Evolutionary conservation across 2,888 invertebrate genomes (phyloP), one percentile per base, ranked within the genome.

Genomic region (Sussaba pulchella): DNA sequence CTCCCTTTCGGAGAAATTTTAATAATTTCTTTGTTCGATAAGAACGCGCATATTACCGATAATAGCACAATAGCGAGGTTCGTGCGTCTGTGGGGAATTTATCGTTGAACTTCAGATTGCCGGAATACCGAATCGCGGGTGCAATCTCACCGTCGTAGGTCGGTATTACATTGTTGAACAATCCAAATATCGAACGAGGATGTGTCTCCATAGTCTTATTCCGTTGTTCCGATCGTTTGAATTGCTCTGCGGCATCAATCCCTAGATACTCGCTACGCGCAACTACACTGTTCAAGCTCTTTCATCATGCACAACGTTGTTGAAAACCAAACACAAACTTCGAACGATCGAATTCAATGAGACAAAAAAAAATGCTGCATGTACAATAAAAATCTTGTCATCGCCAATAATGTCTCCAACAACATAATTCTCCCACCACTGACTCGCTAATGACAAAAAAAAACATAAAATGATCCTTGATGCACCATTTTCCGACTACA

Each of bases 91-190:
- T 26, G 52, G 26, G 26, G n/a, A 54, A 26, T 24, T n/a, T 54
- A 26, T 54, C 52, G 52, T 14, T 6, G 24, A 24, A n/a, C 52
- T 24, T 54, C 14, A 26, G 52, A 54, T 24, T 4, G 24, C 52
- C 21, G 52, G 52, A 52, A 52, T 52, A n/a, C 52, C 24, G 24
- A 12, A 50, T n/a, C 21, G 52, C 12, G 52, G 12, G 21, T 52
- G 24, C 52, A 24, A 54, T 14, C 26, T 26, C n/a, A 12, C 52
- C 14, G 12, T 26, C 26, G 52, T 54, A 54, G n/a, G 26, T 26
- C n/a, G 52, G 26, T 54, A 54, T 54, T 54, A 54, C 8, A 26
- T n/a, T 54, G 24, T 54, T n/a, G n/a, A n/a, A n/a, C n/a, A 54
- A 54, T 14, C 52, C 52, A 54, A 12, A 54, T 26, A 54, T 26